Evolutionary conservation across 2,888 invertebrate species (phyloP), one percentile per base, ranked within the genome.

Genomic region (Cordilura impudica): DNA sequence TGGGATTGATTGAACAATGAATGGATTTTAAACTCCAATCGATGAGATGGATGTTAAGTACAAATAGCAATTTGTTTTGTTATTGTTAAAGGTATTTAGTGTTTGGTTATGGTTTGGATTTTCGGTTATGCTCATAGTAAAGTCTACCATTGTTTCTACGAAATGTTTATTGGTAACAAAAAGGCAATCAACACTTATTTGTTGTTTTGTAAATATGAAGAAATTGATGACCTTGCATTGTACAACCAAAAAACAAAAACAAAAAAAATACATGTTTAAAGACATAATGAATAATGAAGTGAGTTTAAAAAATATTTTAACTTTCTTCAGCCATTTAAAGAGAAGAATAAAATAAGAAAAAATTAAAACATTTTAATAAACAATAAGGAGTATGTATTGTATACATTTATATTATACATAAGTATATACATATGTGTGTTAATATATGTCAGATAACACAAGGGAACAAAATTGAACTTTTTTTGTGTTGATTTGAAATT

Each of bases 221-320:
- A 51, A 45, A 80, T 78, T 72, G 78, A 69, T 81, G 72, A 72
- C 76, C 80, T 80, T 80, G 67, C 45, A 43, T 45, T 67, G 72
- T 77, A 35, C 7, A 35, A 35, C 12, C 2, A 23, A 12, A 14
- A n/a, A 19, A 23, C 18, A 31, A 12, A 35, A 35, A 19, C 43
- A 43, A 4, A 43, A 7, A 2, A 29, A 29, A 12, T 54, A 16
- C 19, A 7, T 14, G 14, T 19, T 31, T 16, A 60, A 39, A 60
- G 29, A 39, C 10, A 12, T 54, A 63, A 31, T 49, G 49, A 49
- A 47, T 31, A 51, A 65, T 51, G 21, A 63, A 21, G 21, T 12
- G n/a, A 12, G 10, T 21, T 21, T 21, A 3, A 19, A 49, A n/a
- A n/a, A 4, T 5, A 21, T 21, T 51, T n/a, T n/a, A 51, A 51